Base-by-base conservation (phyloP, 2,113 vertebrate species). In the Tenebrosternarchus preto region DNA sequence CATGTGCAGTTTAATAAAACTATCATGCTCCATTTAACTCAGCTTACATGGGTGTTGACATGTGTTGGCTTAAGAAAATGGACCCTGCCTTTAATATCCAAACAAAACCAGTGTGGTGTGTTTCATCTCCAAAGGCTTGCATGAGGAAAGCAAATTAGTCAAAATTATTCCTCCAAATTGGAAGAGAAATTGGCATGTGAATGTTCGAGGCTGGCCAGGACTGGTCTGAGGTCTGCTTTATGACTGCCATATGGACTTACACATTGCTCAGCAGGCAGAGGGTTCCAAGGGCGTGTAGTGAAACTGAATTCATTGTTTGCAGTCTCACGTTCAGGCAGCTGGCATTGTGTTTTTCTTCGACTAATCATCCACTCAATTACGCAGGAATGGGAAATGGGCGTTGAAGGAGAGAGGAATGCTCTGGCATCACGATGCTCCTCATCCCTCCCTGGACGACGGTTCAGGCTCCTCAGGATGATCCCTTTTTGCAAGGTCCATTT, bases 361-460 rank as follows among this genome's bases (percentile, higher is more conserved):
- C 84, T 92, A 94, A 93, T 94, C 89, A 95, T 88, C 83, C 82
- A 86, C 89, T 91, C 95, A 95, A 94, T 95, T 96, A 94, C 87
- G 86, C 82, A 86, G 91, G 92, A 95, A 95, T 95, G 91, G 90
- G 89, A n/a, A 85, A 53, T 88, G 78, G 88, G 75, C 82, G 83
- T 88, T 80, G 76, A 74, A 60, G 57, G 86, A 88, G 84, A 82
- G 80, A 71, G 84, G 75, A 68, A 82, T 92, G 87, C 90, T 95
- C 92, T 95, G 91, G 93, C 89, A 94, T 88, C 84, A 92, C 89
- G 90, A 74, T 33, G 50, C 83, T 88, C 83, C 82, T 80, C 61
- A 56, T 86, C 64, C 90, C 77, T 77, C 83, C 86, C 88, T 6
- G 88, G 87, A 74, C 79, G 85, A 82, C 77, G 87, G 85, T 88